Percentiles rank a stretch among this genome's conserved stretches.
Evolutionary conservation across 35 echinoderm and acorn worm species (phyloP).

Genomic region (Eucidaris tribuloides): DNA sequence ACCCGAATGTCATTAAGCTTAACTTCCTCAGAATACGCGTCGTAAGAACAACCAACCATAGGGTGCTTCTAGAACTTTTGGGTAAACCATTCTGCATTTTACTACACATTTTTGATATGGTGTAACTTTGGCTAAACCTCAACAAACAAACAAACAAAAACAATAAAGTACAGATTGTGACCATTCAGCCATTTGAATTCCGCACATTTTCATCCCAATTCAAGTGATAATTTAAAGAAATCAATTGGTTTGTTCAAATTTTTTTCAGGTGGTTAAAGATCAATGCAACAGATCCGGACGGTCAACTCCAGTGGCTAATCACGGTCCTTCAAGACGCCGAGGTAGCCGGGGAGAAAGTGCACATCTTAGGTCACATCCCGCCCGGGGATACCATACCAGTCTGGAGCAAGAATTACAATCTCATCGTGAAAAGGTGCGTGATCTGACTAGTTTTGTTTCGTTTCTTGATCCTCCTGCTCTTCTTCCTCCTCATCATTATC

Average conservation of each 20-base stretch:
- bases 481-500: not conserved
- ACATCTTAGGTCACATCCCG: slow-evolving; percentile 68
- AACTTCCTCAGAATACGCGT: too few relatives aligned
- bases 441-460: too few relatives aligned
- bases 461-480: too few relatives aligned
- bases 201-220: not conserved
- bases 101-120: too few relatives aligned
- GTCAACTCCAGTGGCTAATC: slow-evolving; percentile 68
- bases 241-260: not conserved
- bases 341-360: slow-evolving; percentile 50
- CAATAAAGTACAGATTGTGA: too few relatives aligned
- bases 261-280: slow-evolving; percentile 57
- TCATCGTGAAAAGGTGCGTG: slow-evolving; percentile 62
- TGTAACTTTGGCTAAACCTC: too few relatives aligned
- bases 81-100: too few relatives aligned
- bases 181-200: not conserved
- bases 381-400: slow-evolving; percentile 11
- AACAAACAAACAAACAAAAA: too few relatives aligned
- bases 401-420: slow-evolving; percentile 67
- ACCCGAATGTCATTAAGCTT: too few relatives aligned
- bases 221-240: not conserved
- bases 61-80: too few relatives aligned
- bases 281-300: slow-evolving; percentile 72
- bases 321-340: slow-evolving; percentile 53
- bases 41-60: too few relatives aligned